phyloP scores from a whole-genome alignment of 1,140 invertebrate species.

The Yoshiicerus persimilis region DNA sequence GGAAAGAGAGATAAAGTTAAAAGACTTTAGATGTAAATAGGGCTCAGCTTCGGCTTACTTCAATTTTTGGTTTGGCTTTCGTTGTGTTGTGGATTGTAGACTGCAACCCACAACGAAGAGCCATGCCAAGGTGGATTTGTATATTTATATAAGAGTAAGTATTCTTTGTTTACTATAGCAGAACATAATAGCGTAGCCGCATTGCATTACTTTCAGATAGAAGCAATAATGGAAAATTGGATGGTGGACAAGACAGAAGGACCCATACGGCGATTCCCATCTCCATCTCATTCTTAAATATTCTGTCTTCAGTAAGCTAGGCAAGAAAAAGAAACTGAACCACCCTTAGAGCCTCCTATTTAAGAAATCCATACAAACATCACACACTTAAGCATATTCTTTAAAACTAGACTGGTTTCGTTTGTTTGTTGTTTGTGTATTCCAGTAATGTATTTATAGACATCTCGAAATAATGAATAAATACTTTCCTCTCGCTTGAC shows the following conservation, averaged over 20 bases:
- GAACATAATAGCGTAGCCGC: not conserved
- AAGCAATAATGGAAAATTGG: slow-evolving; percentile 12
- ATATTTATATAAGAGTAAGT: not conserved
- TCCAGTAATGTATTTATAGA: too few relatives aligned
- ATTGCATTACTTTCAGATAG: not conserved
- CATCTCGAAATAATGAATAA: too few relatives aligned
- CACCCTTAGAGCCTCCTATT: slow-evolving; percentile 12
- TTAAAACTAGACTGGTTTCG: not conserved
- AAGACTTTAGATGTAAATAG: not conserved
- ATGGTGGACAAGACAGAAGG: slow-evolving; percentile 18
- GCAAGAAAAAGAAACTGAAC: not conserved
- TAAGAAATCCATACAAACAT: slow-evolving; percentile 9
- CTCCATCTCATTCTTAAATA: slow-evolving; percentile 14
- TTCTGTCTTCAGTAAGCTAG: not conserved
- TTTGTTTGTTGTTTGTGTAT: too few relatives aligned
- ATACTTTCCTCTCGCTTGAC: not conserved
- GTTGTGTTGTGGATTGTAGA: too few relatives aligned
- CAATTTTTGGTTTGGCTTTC: not conserved
- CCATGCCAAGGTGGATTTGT: not conserved
- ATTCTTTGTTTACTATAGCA: not conserved
- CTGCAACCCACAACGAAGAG: not conserved
- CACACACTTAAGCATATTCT: not conserved
- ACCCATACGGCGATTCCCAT: slow-evolving; percentile 10
- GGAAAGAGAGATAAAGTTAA: not conserved
- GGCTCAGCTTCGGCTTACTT: not conserved